Conservation (phyloP, 2,888 invertebrate species). For the Caenorhabditis panamensis region DNA sequence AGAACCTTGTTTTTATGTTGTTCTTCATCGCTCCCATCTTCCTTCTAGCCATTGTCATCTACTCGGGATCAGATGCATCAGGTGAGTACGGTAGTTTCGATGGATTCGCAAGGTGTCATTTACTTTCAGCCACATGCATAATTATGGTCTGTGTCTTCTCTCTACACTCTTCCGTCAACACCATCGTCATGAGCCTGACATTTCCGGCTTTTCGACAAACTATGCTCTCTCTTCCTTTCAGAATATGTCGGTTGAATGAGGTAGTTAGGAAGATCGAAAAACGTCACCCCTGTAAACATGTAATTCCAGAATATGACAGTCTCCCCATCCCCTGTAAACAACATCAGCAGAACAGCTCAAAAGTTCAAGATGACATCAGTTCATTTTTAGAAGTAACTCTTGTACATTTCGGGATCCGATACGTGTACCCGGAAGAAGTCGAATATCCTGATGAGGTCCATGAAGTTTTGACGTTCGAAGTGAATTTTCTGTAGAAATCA, state of each 20-base stretch:
- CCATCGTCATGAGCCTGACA: constrained; percentile 37
- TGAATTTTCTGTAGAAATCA: constrained; percentile 52
- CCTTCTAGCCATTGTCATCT: constrained; percentile 28
- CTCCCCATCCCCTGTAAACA: constrained; percentile 36
- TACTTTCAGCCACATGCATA: constrained; percentile 23
- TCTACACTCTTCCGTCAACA: constrained; percentile 32
- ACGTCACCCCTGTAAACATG: not conserved
- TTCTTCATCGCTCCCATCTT: constrained; percentile 32
- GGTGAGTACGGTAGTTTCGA: not conserved
- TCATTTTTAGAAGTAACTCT: constrained; percentile 44
- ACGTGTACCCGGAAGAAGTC: constrained; percentile 54
- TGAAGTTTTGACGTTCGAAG: constrained; percentile 54
- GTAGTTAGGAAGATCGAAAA: too few species aligned
- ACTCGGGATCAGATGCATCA: constrained; percentile 27
- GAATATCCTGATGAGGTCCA: constrained; percentile 56
- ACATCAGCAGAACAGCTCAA: constrained; percentile 24
- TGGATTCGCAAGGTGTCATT: not conserved
- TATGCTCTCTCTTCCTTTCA: not conserved
- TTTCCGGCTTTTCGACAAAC: constrained; percentile 33
- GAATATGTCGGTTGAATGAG: not conserved
- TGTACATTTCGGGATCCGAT: constrained; percentile 57
- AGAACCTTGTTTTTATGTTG: constrained; percentile 32
- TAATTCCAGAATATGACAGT: constrained; percentile 26
- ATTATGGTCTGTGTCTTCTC: constrained; percentile 32
- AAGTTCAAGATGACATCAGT: constrained; percentile 7